Base-by-base conservation (phyloP, 2,113 vertebrate species). In the Chloroceryle aenea region DNA sequence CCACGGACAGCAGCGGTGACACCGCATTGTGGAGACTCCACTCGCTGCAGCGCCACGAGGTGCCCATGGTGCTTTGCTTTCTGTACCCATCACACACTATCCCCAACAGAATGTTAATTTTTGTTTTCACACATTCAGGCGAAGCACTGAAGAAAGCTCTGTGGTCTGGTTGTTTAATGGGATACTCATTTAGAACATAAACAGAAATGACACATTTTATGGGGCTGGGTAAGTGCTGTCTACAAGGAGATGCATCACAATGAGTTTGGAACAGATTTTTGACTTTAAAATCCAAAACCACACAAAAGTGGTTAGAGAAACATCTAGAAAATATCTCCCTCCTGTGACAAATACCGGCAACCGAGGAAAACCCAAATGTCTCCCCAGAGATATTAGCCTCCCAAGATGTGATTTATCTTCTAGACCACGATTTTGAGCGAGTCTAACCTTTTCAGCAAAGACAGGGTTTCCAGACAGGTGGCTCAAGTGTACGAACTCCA, bases 401-500 rank as follows among this genome's bases (percentile, higher is more conserved):
- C 27, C 11, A 72, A 40, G 10, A 53, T 0, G 4, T 61, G 36
- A 75, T 78, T 81, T 64, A 36, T 74, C 45, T 79, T 94, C 84
- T 58, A 89, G 32, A 81, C 36, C 2, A 27, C 38, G 38, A 69
- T 36, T 88, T 47, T 23, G 50, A 78, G 2, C 18, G 61, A 79
- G 21, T 87, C 96, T 98, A 91, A 99, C 99, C 99, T 99, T 99
- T 97, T 99, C 98, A 48, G 98, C 99, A 97, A 99, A 99, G 89
- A 98, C 93, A 5, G 99, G 98, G 58, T 99, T 99, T 96, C 99
- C 99, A 34, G 99, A 99, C 64, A 99, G 98, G 71, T 98, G 97
- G 97, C 98, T 99, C 97, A 99, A 98, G 96, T 99, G 99, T 87
- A 99, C 98, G 68, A 99, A 99, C 95, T 99, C 99, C 97, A 99